Base-by-base conservation (phyloP, 2,797 vertebrate genomes). In the Danio tinwini region DNA sequence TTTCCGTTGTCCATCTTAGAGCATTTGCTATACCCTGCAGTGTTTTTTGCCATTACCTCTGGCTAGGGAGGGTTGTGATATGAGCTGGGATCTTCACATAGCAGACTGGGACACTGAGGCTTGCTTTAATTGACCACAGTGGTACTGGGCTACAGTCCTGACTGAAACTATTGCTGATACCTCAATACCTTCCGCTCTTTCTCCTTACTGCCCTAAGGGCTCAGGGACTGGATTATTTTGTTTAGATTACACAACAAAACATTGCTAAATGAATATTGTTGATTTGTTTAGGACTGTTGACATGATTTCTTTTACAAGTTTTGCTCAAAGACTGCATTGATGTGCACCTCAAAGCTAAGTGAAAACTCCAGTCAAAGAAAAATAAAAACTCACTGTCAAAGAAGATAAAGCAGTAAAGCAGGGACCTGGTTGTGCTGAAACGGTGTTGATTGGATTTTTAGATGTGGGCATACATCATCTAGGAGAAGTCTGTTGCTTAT, bases 51-150 rank as follows among this genome's bases (percentile, higher is more conserved):
- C 49, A 17, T 70, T 82, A n/a, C 55, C 47, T 53, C 62, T 72
- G 55, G 70, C 49, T 63, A 50, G 42, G n/a, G 37, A 52, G 47
- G 70, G n/a, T 45, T 53, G 40, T 7, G 16, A 68, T 42, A 56
- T 69, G 39, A 72, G 17, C 12, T 69, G 76, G 49, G 68, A 49
- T 73, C 42, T 64, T 61, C 21, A 49, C n/a, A 47, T 50, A 40
- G 42, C 49, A 75, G 64, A 12, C 71, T 56, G 58, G 81, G 56
- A 39, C 7, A 17, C 72, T 75, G 71, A n/a, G 52, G 76, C 45
- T 80, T 79, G 56, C 49, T 74, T 83, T 83, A 79, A 79, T 83
- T 83, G 76, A 75, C 76, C 76, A 83, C 71, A 78, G 58, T 42
- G 64, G 64, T 76, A 73, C 75, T 74, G 52, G 44, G 16, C 40